These are phyloP conservation scores for Chrysotoxum bicinctum DNA, from an alignment of 2,888 invertebrate genomes.

Conservation along the genomic window DNA sequence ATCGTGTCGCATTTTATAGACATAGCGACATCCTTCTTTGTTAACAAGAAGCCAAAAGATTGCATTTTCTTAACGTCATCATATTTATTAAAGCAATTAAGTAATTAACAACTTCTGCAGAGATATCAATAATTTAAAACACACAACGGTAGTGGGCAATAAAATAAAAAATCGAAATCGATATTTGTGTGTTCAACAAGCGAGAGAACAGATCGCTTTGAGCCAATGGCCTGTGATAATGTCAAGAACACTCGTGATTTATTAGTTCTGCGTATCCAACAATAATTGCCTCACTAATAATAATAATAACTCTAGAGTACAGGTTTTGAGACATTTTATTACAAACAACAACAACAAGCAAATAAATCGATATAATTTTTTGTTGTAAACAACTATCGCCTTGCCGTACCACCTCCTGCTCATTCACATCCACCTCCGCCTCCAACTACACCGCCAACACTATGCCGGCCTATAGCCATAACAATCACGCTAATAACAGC, in stretches of 20 bases:
- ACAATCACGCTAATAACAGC: slow-evolving; percentile 69
- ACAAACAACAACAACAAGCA: background rate
- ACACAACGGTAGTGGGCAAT: slow-evolving; percentile 15
- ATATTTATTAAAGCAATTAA: slow-evolving; percentile 29
- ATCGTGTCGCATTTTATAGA: background rate
- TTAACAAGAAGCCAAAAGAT: background rate
- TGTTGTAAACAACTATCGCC: background rate
- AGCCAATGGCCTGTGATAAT: slow-evolving; percentile 75
- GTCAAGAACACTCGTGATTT: slow-evolving; percentile 74
- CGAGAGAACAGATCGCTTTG: slow-evolving; percentile 49
- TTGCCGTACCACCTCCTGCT: background rate
- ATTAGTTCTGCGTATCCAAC: slow-evolving; percentile 69
- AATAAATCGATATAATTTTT: slow-evolving; percentile 12
- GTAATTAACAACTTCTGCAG: slow-evolving; percentile 50
- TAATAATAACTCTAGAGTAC: slow-evolving; percentile 54
- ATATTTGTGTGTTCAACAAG: slow-evolving; percentile 29
- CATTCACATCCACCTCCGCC: background rate
- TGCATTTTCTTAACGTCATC: background rate
- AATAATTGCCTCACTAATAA: slow-evolving; percentile 65
- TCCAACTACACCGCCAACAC: slow-evolving; percentile 51
- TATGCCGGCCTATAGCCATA: slow-evolving; percentile 69
- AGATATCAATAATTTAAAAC: slow-evolving; percentile 35
- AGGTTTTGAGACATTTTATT: slow-evolving; percentile 48
- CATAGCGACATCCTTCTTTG: background rate
- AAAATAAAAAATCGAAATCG: slow-evolving; percentile 11